Base-by-base conservation (phyloP, 1,140 invertebrate genomes). In the Bombus waltoni region DNA sequence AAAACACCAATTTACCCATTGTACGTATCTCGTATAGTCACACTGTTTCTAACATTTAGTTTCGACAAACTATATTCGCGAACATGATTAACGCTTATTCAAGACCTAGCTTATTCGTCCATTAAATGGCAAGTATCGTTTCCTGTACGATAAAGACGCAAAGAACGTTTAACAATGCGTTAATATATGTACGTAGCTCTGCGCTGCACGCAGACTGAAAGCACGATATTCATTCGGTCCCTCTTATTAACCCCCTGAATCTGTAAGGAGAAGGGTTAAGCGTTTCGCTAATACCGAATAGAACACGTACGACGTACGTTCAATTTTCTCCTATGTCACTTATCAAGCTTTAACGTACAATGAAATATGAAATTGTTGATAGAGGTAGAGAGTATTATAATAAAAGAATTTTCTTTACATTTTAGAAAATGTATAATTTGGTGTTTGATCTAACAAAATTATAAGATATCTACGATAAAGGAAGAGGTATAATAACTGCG, bases 221-320 rank as follows among this genome's bases (percentile, higher is more conserved):
- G 75, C 81, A 79, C 70, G 85, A 85, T 81, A 80, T 87, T 90
- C 81, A 76, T 89, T 85, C 83, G 73, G 80, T 74, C 82, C 81
- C 81, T 91, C 86, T 91, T 88, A 90, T 91, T 90, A 85, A 90
- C 75, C 87, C 89, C 66, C 70, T 73, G 78, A 73, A 81, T 86
- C 53, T 74, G 57, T 66, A 87, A 89, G 71, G 87, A 80, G 89
- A 71, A 88, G 90, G 90, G 81, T 91, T 85, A 88, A 65, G 53
- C 68, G 59, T 81, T 62, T 70, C 75, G 57, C 68, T 73, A 73
- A 87, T 87, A 81, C 57, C 8, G 66, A 86, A 70, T 79, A 65
- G 68, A 83, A 72, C n/a, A 32, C 47, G n/a, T 71, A 15, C 59
- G 32, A 70, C 70, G 9, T 59, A 42, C 38, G 57, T 40, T 68